Base-by-base conservation (phyloP, 2,888 invertebrate species). In the Bibio marci region DNA sequence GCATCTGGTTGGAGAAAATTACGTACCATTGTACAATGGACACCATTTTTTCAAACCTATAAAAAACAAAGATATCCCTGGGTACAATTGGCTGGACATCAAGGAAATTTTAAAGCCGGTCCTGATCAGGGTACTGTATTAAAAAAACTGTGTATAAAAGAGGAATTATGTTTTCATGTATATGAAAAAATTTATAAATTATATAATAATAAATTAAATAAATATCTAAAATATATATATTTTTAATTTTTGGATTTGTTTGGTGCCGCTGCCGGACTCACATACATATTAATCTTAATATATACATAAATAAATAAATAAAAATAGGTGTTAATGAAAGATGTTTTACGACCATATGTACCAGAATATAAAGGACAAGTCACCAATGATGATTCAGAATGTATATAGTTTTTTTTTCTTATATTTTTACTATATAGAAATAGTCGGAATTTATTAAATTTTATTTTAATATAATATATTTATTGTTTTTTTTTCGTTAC, bases 11-110 rank as follows among this genome's bases (percentile, higher is more conserved):
- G 92, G 92, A 73, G 87, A 45, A 92, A 91, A 61, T 73, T 94
- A 33, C 73, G 90, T 38, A 91, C 87, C 57, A 88, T 91, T 41
- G 90, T 94, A 19, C 88, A 90, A 57, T 91, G 92, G 88, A 90
- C 91, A 33, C 92, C 92, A 30, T 94, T 94, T 70, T 86, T 92
- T 58, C 92, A 92, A 65, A 91, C 87, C 0, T 92, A 91, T 70
- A 92, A 91, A 63, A 91, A 90, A 58, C 85, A 88, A 61, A 69
- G 86, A 50, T 92, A 92, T 64, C 92, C 91, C 39, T 94, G 94
- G 94, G 86, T 94, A 42, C 94, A 94, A 63, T 69, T 94, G 32
- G 91, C 91, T 13, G 92, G 92, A 1, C 92, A 92, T 58, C 90
- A 92, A 63, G 91, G 91, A 30, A 91, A 90, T 64, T 92, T 92